These are phyloP conservation scores for Chondrosia reniformis DNA, from an alignment of 37 sponge, comb jelly and placozoan genomes.

Conservation along the genomic window DNA sequence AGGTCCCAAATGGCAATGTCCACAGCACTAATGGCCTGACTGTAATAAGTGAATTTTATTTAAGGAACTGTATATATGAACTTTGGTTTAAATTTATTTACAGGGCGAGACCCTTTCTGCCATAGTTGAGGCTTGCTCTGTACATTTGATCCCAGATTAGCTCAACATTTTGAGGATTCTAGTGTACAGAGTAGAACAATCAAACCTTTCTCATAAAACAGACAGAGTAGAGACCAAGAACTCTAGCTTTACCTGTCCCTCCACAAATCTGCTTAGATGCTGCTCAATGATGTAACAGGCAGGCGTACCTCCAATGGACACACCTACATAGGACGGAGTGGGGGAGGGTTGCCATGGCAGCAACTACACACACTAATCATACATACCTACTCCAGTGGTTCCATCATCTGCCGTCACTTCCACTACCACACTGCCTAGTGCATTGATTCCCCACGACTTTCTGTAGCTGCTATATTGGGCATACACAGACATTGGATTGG, in stretches of 20 bases:
- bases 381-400: slow-evolving; percentile 75
- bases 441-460: slow-evolving; percentile 86
- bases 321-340: slow-evolving; percentile 63
- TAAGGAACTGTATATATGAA: too few species aligned
- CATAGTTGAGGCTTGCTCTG: slow-evolving; percentile 77
- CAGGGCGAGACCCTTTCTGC: slow-evolving; percentile 80
- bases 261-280: slow-evolving; percentile 80
- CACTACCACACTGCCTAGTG: slow-evolving; percentile 75
- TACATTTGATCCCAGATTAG: slow-evolving; percentile 93
- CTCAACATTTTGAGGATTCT: slow-evolving; percentile 69
- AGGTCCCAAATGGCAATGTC: slow-evolving; percentile 90
- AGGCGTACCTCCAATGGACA: slow-evolving; percentile 77
- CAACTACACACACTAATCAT: background rate
- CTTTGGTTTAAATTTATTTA: slow-evolving; percentile 7
- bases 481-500: slow-evolving; percentile 79
- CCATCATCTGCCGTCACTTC: slow-evolving; percentile 83
- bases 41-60: too few species aligned
- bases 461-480: slow-evolving; percentile 57
- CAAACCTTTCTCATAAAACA: background rate
- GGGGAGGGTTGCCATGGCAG: too few species aligned
- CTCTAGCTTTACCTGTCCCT: slow-evolving; percentile 65
- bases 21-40: slow-evolving; percentile 90
- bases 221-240: background rate
- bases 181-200: background rate
- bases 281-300: slow-evolving; percentile 84